These are phyloP conservation scores for Aptenodytes forsteri DNA, from an alignment of 2,113 vertebrate genomes.

Conservation along the genomic window DNA sequence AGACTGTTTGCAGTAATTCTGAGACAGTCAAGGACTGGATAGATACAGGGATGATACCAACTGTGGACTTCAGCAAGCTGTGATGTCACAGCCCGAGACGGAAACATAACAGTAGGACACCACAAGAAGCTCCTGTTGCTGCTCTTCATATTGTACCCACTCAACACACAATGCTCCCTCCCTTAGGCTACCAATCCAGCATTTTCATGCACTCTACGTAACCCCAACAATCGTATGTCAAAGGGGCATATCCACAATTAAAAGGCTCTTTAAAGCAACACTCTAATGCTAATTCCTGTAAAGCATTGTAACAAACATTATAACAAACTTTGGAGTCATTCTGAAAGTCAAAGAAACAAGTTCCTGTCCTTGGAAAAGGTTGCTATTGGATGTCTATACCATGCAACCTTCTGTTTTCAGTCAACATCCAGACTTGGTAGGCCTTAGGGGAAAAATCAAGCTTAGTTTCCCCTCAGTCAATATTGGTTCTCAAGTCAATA, in stretches of 20 bases:
- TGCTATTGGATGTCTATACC: not conserved
- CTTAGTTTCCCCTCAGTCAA: not conserved
- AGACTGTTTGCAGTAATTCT: not conserved
- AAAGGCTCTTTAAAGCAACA: not conserved
- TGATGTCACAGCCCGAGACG: not conserved
- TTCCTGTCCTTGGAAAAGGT: not conserved
- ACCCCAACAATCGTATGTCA: not conserved
- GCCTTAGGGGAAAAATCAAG: slow-evolving; percentile 10
- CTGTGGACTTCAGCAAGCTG: not conserved
- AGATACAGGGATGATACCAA: not conserved
- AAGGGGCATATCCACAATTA: not conserved
- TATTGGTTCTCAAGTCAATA: slow-evolving; percentile 53
- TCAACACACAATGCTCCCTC: not conserved
- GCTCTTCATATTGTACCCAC: not conserved
- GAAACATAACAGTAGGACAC: not conserved
- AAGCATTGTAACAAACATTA: not conserved
- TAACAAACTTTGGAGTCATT: not conserved
- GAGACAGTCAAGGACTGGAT: not conserved
- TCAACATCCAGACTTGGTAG: slow-evolving; percentile 17
- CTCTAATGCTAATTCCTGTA: not conserved
- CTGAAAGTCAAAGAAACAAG: not conserved
- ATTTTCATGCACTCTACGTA: not conserved
- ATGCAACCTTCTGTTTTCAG: slow-evolving; percentile 21
- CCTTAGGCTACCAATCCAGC: not conserved
- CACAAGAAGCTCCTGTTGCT: not conserved